These are phyloP conservation scores for Echeneis naucrates DNA, from an alignment of 2,797 vertebrate species.

Conservation along the genomic window DNA sequence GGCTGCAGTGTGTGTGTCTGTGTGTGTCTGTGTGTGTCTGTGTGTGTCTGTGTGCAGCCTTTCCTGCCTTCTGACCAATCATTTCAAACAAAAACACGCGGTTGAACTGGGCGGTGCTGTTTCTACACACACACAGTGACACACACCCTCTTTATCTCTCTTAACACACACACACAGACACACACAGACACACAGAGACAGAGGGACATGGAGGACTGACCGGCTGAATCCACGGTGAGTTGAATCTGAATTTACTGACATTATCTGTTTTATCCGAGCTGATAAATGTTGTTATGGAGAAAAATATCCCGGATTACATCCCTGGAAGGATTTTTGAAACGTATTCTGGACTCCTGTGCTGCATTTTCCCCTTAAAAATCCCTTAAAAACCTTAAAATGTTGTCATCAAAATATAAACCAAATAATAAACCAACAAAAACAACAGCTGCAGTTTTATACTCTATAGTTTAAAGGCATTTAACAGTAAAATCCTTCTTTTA, in stretches of 20 bases:
- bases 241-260: background rate
- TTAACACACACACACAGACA: background rate
- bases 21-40: constrained; percentile 13
- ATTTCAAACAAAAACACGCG: constrained; percentile 83
- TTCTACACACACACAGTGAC: constrained; percentile 12
- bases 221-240: constrained; percentile 40
- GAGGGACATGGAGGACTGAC: background rate
- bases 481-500: too few species aligned
- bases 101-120: constrained; percentile 42
- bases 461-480: too few species aligned
- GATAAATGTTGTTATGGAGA: background rate
- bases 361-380: background rate
- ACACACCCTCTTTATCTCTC: background rate
- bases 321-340: background rate
- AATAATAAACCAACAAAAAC: too few species aligned
- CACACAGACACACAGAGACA: background rate
- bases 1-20: constrained; percentile 14
- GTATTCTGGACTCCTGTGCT: background rate
- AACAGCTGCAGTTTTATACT: too few species aligned
- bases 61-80: constrained; percentile 77
- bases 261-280: background rate
- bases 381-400: too few species aligned
- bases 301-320: too few species aligned
- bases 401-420: background rate
- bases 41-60: constrained; percentile 26